Conservation (phyloP, 2,797 vertebrate genomes). For the Malurus splendens region DNA sequence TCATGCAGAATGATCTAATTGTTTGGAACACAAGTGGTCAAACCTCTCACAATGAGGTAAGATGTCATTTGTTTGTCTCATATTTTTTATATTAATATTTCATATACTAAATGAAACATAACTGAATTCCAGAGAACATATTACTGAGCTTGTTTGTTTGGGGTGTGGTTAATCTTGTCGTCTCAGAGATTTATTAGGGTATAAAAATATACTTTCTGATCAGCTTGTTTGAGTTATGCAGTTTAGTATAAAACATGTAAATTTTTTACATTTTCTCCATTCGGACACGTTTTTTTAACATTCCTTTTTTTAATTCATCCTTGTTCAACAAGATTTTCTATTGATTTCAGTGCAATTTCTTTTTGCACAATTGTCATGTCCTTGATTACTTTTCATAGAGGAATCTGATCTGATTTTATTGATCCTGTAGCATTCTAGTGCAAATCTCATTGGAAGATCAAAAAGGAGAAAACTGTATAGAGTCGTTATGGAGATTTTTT, state of each 20-base stretch:
- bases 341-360: neutral
- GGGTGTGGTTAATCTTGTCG: neutral
- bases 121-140: neutral
- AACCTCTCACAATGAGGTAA: slow-evolving; percentile 67
- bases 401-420: neutral
- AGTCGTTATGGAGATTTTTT: neutral
- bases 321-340: neutral
- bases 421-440: neutral
- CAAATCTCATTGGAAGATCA: neutral
- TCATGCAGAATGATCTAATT: slow-evolving; percentile 58
- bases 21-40: slow-evolving; percentile 61
- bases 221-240: neutral
- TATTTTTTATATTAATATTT: neutral
- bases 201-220: neutral
- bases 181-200: neutral
- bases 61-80: neutral
- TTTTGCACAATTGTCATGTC: neutral
- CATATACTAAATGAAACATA: neutral
- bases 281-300: neutral
- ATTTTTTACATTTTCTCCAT: neutral
- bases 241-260: neutral
- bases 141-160: neutral
- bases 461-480: neutral
- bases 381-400: neutral
- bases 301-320: neutral